These are phyloP conservation scores for Otis tarda DNA, from an alignment of 2,113 vertebrate genomes.

Conservation along the genomic window DNA sequence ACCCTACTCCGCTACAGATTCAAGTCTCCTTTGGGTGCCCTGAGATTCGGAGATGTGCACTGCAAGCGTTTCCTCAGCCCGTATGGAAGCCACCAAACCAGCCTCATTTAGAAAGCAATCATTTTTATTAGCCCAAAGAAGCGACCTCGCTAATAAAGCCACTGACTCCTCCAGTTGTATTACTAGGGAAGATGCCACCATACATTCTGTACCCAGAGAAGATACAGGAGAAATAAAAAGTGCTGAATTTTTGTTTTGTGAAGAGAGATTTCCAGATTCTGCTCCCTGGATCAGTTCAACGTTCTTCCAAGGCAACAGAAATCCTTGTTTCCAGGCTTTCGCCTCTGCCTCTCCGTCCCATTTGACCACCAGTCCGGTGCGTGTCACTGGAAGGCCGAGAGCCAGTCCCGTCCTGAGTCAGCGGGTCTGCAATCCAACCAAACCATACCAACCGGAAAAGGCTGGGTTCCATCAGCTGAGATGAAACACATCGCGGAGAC, in stretches of 20 bases:
- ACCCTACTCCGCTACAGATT: fast-evolving
- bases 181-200: neutral
- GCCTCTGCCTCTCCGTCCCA: neutral
- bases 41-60: neutral
- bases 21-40: neutral
- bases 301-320: neutral
- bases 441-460: too few relatives aligned
- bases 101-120: neutral
- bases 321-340: neutral
- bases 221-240: neutral
- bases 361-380: neutral
- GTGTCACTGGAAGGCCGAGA: neutral
- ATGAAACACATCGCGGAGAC: neutral
- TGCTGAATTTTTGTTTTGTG: neutral
- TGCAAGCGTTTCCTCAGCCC: fast-evolving
- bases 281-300: neutral
- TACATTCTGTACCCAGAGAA: neutral
- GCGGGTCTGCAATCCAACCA: too few relatives aligned
- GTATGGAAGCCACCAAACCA: neutral
- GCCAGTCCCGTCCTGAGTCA: neutral
- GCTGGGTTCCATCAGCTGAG: neutral
- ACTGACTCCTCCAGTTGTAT: neutral
- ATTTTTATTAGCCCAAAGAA: neutral
- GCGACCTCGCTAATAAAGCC: neutral
- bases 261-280: neutral